Conservation (phyloP, 2,797 vertebrate genomes). For the Gymnothorax javanicus region DNA sequence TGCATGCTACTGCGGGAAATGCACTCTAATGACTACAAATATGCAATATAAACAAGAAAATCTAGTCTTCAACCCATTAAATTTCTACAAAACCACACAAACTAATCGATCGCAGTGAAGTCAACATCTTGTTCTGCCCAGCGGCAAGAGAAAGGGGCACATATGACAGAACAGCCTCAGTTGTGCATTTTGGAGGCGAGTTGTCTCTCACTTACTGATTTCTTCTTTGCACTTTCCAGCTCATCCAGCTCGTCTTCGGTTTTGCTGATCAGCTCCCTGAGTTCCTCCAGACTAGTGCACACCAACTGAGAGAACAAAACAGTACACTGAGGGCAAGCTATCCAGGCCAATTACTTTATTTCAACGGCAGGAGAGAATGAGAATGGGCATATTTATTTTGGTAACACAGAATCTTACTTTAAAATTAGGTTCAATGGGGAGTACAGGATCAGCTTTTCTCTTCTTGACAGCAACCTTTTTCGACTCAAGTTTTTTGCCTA, state of each 20-base stretch:
- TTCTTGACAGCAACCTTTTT: slow-evolving; percentile 79
- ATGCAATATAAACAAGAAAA: neutral
- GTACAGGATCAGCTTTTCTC: slow-evolving; percentile 72
- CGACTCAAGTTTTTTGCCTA: slow-evolving; percentile 83
- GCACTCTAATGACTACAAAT: neutral
- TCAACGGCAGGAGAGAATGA: too few species aligned
- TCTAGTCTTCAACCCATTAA: too few species aligned
- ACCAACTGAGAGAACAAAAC: slow-evolving; percentile 77
- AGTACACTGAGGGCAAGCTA: neutral
- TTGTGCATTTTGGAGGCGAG: neutral
- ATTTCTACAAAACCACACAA: neutral
- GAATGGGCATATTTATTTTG: neutral
- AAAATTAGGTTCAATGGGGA: slow-evolving; percentile 81
- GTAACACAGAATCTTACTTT: slow-evolving; percentile 74
- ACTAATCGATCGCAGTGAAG: neutral
- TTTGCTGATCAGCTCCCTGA: slow-evolving; percentile 93
- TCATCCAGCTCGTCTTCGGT: slow-evolving; percentile 93
- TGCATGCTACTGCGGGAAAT: neutral
- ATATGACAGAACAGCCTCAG: neutral
- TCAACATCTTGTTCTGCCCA: neutral
- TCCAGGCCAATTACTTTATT: neutral
- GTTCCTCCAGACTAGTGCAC: slow-evolving; percentile 93
- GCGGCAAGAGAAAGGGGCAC: neutral
- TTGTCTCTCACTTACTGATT: slow-evolving; percentile 82
- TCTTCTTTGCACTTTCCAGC: slow-evolving; percentile 92